These are phyloP conservation scores for Drosophila novamexicana DNA, from an alignment of 1,140 invertebrate genomes.

Conservation along the genomic window DNA sequence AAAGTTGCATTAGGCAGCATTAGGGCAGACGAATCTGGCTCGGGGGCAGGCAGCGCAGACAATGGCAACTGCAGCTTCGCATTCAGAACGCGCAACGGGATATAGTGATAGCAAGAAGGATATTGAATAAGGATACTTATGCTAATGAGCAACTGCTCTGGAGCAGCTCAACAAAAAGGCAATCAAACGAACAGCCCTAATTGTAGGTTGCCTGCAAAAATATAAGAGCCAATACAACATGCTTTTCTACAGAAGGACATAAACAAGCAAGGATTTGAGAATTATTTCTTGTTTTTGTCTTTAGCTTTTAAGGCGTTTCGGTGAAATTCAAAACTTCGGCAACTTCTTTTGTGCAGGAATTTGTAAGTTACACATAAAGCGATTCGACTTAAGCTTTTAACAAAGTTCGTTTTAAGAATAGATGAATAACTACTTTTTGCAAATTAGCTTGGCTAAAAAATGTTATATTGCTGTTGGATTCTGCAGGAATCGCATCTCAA, in stretches of 20 bases:
- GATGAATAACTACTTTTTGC: background rate
- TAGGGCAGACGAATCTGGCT: background rate
- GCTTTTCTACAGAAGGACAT: slow-evolving; percentile 2
- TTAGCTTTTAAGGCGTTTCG: background rate
- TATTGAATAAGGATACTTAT: slow-evolving; percentile 45
- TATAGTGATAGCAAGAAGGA: slow-evolving; percentile 22
- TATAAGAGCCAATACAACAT: slow-evolving; percentile 5
- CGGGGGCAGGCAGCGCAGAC: background rate
- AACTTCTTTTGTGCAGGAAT: slow-evolving; percentile 3
- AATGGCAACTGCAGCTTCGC: slow-evolving; percentile 24
- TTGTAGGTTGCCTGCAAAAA: slow-evolving; percentile 13
- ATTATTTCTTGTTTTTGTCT: slow-evolving; percentile 1
- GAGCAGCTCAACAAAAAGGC: background rate
- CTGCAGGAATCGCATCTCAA: no score
- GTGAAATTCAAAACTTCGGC: background rate
- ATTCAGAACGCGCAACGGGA: slow-evolving; percentile 40
- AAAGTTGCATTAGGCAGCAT: slow-evolving; percentile 67
- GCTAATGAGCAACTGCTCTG: slow-evolving; percentile 38
- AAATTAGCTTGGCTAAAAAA: no score
- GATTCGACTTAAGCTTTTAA: background rate
- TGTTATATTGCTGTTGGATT: no score
- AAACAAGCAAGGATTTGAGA: slow-evolving; percentile 6
- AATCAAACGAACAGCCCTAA: slow-evolving; percentile 6
- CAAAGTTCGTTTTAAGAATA: background rate
- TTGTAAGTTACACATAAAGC: background rate